Evolutionary conservation across 2,797 vertebrate species (phyloP).

Genomic region (Brachyalestes nurse): DNA sequence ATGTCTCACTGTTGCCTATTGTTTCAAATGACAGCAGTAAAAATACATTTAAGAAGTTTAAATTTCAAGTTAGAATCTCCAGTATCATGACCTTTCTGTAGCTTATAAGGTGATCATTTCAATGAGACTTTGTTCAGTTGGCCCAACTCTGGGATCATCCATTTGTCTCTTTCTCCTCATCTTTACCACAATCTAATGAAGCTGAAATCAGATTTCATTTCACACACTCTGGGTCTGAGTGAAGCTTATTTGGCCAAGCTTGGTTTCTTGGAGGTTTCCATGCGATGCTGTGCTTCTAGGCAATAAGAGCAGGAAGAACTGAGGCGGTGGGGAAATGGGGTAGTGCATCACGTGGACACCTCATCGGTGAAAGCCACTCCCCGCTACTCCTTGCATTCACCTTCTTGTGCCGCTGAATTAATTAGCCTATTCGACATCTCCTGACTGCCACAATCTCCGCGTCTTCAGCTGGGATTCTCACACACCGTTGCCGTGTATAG

Average conservation of each 20-base stretch:
- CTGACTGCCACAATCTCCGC: slow-evolving; percentile 58
- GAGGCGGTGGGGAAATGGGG: not conserved
- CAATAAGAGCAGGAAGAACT: not conserved
- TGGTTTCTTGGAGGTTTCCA: not conserved
- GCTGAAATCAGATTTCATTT: slow-evolving; percentile 12
- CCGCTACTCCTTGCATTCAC: slow-evolving; percentile 50
- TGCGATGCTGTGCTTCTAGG: not conserved
- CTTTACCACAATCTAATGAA: not conserved
- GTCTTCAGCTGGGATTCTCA: slow-evolving; percentile 23
- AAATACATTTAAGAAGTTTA: no score
- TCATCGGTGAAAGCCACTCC: slow-evolving; percentile 47
- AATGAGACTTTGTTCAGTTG: not conserved
- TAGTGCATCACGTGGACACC: slow-evolving; percentile 36
- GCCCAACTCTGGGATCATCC: not conserved
- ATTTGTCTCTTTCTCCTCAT: not conserved
- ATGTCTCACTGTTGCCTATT: not conserved
- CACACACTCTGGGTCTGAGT: slow-evolving; percentile 12
- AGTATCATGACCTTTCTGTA: not conserved
- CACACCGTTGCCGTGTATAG: slow-evolving; percentile 30
- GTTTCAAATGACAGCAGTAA: not conserved
- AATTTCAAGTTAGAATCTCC: not conserved
- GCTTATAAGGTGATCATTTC: not conserved
- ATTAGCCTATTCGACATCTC: slow-evolving; percentile 55
- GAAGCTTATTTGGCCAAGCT: not conserved
- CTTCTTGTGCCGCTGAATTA: slow-evolving; percentile 59